Evolutionary conservation across 1,140 invertebrate species (phyloP), one percentile per base, ranked within the genome.

Genomic region (Drosophila micromelanica): DNA sequence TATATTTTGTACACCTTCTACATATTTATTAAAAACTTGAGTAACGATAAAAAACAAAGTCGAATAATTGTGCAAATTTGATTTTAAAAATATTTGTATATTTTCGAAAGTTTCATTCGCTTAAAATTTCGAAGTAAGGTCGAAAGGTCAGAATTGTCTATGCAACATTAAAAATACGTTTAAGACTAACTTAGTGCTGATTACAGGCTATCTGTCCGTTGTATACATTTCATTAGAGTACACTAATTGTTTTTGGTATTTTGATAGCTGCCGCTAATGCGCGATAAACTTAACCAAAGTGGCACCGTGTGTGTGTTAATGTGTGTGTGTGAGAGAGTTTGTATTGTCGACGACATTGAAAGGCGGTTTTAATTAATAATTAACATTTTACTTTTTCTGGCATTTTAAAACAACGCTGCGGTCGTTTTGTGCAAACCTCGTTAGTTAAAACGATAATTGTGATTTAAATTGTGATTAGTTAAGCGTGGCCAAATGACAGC

Each of bases 341-440:
- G n/a, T 60, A 57, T 76, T 78, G 67, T 64, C 75, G 45, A 37
- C 63, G 78, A 57, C 73, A 78, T 76, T 81, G 70, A 74, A 76
- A 70, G 57, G 68, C 72, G 80, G 73, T 80, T 84, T 84, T 85
- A 86, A 86, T 81, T 87, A 87, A 87, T 78, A 81, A 75, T 78
- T 78, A 87, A 54, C 38, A 84, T 76, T 76, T 71, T 48, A 54
- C 60, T 62, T 59, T 68, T 75, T 46, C 38, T 67, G 13, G n/a
- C 35, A 54, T 43, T 40, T 46, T 64, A 9, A 23, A 40, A 30
- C 15, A 40, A 52, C 9, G 38, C 4, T 81, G 78, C 56, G 63
- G 56, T 71, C 37, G 60, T 43, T 71, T 55, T 38, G 59, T 51
- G 54, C 20, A 72, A 72, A 59, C 51, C 40, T 65, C 49, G 61